Evolutionary conservation across 2,888 invertebrate genomes (phyloP).

Genomic region (Cotesia congregata): DNA sequence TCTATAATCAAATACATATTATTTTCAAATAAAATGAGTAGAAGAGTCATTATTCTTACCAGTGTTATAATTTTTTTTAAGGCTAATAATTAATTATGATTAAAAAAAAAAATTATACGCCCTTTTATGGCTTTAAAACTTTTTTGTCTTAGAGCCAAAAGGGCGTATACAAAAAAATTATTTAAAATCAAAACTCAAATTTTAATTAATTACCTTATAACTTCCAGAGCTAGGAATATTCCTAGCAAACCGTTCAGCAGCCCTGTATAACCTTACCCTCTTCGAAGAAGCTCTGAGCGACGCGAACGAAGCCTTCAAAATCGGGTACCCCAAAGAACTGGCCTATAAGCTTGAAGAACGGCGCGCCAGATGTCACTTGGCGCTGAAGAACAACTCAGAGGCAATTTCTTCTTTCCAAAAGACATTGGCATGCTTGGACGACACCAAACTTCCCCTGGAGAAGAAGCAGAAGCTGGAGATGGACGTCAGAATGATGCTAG

Average conservation of each 20-base stretch:
- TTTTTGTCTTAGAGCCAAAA: no score
- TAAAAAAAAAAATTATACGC: no score
- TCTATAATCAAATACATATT: no score
- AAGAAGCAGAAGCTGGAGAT: conserved; percentile 76
- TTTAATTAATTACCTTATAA: background rate
- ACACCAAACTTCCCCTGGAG: conserved; percentile 76
- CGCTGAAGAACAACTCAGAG: conserved; percentile 77
- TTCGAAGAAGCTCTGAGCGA: conserved; percentile 80
- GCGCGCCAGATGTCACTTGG: conserved; percentile 80
- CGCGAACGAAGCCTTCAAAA: conserved; percentile 77
- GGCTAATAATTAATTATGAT: no score
- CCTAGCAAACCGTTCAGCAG: conserved; percentile 86
- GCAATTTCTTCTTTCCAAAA: conserved; percentile 78
- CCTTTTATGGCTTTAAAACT: no score
- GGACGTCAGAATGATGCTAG: conserved; percentile 81
- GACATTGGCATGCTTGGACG: conserved; percentile 79
- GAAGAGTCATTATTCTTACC: no score
- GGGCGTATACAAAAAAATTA: no score
- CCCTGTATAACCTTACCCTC: conserved; percentile 80
- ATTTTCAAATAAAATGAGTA: no score
- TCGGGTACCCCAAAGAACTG: conserved; percentile 80
- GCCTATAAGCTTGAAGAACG: conserved; percentile 84
- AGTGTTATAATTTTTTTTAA: no score
- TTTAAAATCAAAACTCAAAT: background rate
- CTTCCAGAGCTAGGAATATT: conserved; percentile 76